Evolutionary conservation across 2,888 invertebrate genomes (phyloP), one percentile per base, ranked within the genome.

Genomic region (Seira sanloemensis): DNA sequence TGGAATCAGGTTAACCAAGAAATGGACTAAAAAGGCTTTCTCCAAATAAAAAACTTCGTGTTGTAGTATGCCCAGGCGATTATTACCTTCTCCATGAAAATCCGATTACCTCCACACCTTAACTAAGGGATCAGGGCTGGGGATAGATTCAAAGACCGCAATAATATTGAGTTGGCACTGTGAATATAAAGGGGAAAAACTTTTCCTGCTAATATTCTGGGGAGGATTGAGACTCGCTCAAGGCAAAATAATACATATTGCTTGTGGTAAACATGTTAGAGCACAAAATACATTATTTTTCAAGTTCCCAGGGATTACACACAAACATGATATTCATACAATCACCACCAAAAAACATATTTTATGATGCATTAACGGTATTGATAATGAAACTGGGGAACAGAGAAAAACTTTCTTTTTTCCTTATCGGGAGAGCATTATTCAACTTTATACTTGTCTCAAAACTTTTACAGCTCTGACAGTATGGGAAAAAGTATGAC

Each of bases 91-190:
- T 37, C n/a, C n/a, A n/a, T n/a, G 58, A 18, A 58, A 58, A 58
- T 58, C 58, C 58, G 58, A 58, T 58, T 58, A 58, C 58, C 58
- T 12, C 7, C 58, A 58, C 58, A 58, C 58, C 58, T 58, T 58
- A 58, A 58, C 7, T 58, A 58, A 58, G 18, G n/a, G 58, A 58
- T 58, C 58, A 58, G 37, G 4, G 5, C 12, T 37, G 37, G 37
- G 37, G 5, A 37, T 37, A 12, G 12, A 37, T 37, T 37, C n/a
- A n/a, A n/a, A n/a, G n/a, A n/a, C n/a, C n/a, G n/a, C n/a, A n/a
- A n/a, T n/a, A n/a, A n/a, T n/a, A n/a, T n/a, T n/a, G n/a, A n/a
- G n/a, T n/a, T n/a, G n/a, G n/a, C n/a, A n/a, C n/a, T n/a, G n/a
- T n/a, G n/a, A n/a, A n/a, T n/a, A n/a, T n/a, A n/a, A n/a, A n/a